phyloP scores from a whole-genome alignment of 2,113 vertebrate species.

The Nymphicus hollandicus region DNA sequence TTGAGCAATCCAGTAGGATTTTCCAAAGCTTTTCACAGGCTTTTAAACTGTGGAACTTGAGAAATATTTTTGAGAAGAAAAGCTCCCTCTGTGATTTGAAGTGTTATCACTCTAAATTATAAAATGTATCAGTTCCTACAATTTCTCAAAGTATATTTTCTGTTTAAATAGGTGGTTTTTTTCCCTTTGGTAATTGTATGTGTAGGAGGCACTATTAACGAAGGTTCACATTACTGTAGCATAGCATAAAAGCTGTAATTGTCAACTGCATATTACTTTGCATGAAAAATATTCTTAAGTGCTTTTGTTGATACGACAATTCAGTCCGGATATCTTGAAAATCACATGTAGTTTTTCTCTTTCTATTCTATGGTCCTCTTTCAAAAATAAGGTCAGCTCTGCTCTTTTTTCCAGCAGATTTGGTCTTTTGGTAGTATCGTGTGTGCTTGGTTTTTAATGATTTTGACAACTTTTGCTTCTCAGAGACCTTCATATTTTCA shows the following conservation, averaged over 20 bases:
- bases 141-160: conserved; percentile 17
- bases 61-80: not conserved
- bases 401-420: not conserved
- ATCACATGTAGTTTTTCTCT: not conserved
- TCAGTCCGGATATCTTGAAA: conserved; percentile 10
- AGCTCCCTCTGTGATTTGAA: not conserved
- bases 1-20: not conserved
- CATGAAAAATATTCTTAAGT: conserved; percentile 6
- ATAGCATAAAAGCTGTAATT: conserved; percentile 31
- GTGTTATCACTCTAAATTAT: conserved; percentile 36
- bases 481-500: not conserved
- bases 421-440: not conserved
- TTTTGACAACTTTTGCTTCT: not conserved
- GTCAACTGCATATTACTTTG: conserved; percentile 33
- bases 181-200: conserved; percentile 23
- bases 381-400: not conserved
- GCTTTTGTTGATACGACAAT: conserved; percentile 48
- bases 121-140: conserved; percentile 10
- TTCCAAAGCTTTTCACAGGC: not conserved
- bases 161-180: conserved; percentile 26
- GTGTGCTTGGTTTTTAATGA: not conserved
- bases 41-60: conserved; percentile 2
- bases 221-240: conserved; percentile 5
- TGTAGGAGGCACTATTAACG: conserved; percentile 44
- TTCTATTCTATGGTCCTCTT: not conserved